Evolutionary conservation across 2,888 invertebrate species (phyloP).

Genomic region (Dastarcus helophoroides): DNA sequence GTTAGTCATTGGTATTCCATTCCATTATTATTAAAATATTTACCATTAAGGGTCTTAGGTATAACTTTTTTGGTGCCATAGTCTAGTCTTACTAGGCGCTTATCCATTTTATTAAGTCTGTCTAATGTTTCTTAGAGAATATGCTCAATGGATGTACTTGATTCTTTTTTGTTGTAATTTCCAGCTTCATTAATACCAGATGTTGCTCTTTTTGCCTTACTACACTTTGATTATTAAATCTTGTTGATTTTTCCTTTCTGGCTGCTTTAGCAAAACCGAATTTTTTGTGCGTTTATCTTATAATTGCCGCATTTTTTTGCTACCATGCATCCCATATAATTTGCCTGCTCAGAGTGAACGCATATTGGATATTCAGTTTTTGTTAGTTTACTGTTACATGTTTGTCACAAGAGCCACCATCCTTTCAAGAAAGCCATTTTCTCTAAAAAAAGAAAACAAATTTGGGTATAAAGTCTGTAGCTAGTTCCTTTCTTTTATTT

Average conservation of each 20-base stretch:
- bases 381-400: too few relatives aligned
- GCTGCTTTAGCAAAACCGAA: neutral
- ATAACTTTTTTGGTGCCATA: slow-evolving; percentile 14
- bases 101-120: slow-evolving; percentile 11
- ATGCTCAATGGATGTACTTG: neutral
- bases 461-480: too few relatives aligned
- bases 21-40: slow-evolving; percentile 12
- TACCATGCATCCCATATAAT: too few relatives aligned
- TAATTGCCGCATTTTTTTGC: too few relatives aligned
- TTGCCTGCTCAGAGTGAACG: too few relatives aligned
- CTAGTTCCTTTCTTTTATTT: too few relatives aligned
- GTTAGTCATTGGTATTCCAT: slow-evolving; percentile 17
- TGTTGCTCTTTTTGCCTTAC: neutral
- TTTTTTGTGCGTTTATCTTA: neutral
- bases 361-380: too few relatives aligned
- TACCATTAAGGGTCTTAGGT: slow-evolving; percentile 11
- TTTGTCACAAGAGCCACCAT: too few relatives aligned
- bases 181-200: neutral
- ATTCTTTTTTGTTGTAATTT: neutral
- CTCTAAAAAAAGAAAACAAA: too few relatives aligned
- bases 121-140: neutral
- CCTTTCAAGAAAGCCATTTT: too few relatives aligned
- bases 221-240: neutral
- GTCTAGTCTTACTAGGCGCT: slow-evolving; percentile 11
- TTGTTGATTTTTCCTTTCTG: neutral